Conservation (phyloP, 2,888 invertebrate species). For the Lasioglossum oenotherae region DNA sequence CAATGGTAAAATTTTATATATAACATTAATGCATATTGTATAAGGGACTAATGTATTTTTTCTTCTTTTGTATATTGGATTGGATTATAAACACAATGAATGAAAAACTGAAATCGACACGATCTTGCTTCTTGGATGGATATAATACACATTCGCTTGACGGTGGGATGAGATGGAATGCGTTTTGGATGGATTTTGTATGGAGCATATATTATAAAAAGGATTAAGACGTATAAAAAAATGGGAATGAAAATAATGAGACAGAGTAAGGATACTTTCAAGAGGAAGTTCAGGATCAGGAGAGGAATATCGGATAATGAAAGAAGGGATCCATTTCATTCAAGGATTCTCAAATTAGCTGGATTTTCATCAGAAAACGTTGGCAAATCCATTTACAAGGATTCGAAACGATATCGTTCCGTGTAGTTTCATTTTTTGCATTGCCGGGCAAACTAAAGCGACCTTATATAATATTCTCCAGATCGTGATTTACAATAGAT, state of each 20-base stretch:
- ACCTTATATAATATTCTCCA: slow-evolving; percentile 16
- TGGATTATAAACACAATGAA: slow-evolving; percentile 85
- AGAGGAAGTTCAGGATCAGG: slow-evolving; percentile 78
- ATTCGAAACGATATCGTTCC: slow-evolving; percentile 60
- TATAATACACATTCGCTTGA: slow-evolving; percentile 81
- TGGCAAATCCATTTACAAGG: slow-evolving; percentile 75
- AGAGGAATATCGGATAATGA: slow-evolving; percentile 69
- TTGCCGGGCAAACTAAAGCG: slow-evolving; percentile 35
- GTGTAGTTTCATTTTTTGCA: slow-evolving; percentile 59
- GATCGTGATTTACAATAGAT: slow-evolving; percentile 49
- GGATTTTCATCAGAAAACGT: slow-evolving; percentile 75
- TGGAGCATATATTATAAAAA: slow-evolving; percentile 78
- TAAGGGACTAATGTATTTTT: slow-evolving; percentile 84
- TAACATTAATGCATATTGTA: slow-evolving; percentile 67
- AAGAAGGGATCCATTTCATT: slow-evolving; percentile 69
- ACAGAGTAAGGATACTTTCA: slow-evolving; percentile 70
- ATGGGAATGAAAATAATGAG: slow-evolving; percentile 70
- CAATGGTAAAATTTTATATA: slow-evolving; percentile 68
- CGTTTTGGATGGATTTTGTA: slow-evolving; percentile 77
- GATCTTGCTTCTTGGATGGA: slow-evolving; percentile 84
- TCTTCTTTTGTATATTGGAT: slow-evolving; percentile 85
- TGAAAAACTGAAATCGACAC: slow-evolving; percentile 84
- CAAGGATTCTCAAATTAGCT: slow-evolving; percentile 74
- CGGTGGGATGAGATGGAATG: slow-evolving; percentile 78
- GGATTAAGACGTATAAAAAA: slow-evolving; percentile 68